These are phyloP conservation scores for Drosophila repletoides DNA, from an alignment of 1,140 invertebrate species.

Conservation along the genomic window DNA sequence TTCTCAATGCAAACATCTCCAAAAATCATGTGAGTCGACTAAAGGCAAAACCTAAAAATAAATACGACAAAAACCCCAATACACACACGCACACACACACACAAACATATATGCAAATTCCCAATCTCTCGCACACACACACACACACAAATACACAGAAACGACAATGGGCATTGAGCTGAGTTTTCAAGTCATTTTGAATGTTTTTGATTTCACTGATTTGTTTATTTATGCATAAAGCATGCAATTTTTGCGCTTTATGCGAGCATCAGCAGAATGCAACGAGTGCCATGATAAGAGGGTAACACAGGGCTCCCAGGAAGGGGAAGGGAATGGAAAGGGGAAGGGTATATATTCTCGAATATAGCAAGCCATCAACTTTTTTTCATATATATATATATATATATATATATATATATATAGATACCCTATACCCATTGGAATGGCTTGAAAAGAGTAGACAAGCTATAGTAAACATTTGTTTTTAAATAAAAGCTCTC, in stretches of 20 bases:
- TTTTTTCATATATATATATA: too few relatives aligned
- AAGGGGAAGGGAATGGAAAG: neutral
- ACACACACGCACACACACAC: neutral
- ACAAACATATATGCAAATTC: neutral
- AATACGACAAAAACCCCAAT: conserved; percentile 20
- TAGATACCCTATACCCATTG: too few relatives aligned
- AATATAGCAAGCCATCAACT: too few relatives aligned
- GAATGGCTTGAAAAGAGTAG: too few relatives aligned
- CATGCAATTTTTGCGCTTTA: conserved; percentile 73
- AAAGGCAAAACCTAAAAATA: conserved; percentile 29
- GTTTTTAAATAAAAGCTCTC: too few relatives aligned
- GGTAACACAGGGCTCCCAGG: too few relatives aligned
- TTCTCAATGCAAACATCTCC: conserved; percentile 3
- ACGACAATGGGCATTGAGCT: conserved; percentile 63
- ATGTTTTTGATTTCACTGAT: conserved; percentile 80
- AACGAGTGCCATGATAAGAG: conserved; percentile 11
- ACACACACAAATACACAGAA: conserved; percentile 3
- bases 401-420: too few relatives aligned
- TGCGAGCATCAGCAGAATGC: conserved; percentile 64
- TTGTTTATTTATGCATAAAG: conserved; percentile 81
- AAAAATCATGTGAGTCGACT: conserved; percentile 15
- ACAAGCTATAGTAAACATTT: too few relatives aligned
- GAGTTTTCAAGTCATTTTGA: conserved; percentile 75
- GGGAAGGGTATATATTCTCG: too few relatives aligned
- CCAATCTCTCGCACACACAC: conserved; percentile 12